Percentiles rank a stretch among this genome's conserved stretches.
Conservation (phyloP, 2,888 invertebrate genomes). For the Gandaritis pyraliata region DNA sequence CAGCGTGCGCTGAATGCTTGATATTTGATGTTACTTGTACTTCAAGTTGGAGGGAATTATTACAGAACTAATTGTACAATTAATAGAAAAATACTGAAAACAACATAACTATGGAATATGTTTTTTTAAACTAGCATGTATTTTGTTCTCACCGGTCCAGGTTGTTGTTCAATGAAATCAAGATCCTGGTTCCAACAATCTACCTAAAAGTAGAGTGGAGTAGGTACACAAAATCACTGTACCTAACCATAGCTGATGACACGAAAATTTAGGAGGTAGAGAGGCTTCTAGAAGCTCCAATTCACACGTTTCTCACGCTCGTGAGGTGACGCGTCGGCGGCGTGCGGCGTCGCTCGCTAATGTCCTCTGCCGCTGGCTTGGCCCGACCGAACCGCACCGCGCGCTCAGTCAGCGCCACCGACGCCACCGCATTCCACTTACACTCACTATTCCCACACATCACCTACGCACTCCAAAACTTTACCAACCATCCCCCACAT, state of each 20-base stretch:
- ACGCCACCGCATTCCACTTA: conserved; percentile 67
- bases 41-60: background rate
- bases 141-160: conserved; percentile 5
- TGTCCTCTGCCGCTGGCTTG: conserved; percentile 63
- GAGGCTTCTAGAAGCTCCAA: conserved; percentile 65
- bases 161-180: background rate
- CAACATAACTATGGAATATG: background rate
- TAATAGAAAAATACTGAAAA: too few relatives aligned
- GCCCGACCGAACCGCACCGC: conserved; percentile 56
- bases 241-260: background rate
- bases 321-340: conserved; percentile 75
- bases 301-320: conserved; percentile 68
- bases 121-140: background rate
- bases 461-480: conserved; percentile 41
- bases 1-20: conserved; percentile 34
- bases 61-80: background rate
- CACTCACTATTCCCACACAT: conserved; percentile 20
- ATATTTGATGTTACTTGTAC: conserved; percentile 4
- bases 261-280: conserved; percentile 35
- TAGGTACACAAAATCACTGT: conserved; percentile 29
- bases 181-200: conserved; percentile 8
- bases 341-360: conserved; percentile 70
- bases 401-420: conserved; percentile 62
- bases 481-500: conserved; percentile 33
- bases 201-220: conserved; percentile 11